A percentile compares a stretch with the other conserved stretches of the same genome.
These are phyloP conservation scores for Anoplophora glabripennis DNA, from an alignment of 1,140 invertebrate genomes.

Conservation along the genomic window DNA sequence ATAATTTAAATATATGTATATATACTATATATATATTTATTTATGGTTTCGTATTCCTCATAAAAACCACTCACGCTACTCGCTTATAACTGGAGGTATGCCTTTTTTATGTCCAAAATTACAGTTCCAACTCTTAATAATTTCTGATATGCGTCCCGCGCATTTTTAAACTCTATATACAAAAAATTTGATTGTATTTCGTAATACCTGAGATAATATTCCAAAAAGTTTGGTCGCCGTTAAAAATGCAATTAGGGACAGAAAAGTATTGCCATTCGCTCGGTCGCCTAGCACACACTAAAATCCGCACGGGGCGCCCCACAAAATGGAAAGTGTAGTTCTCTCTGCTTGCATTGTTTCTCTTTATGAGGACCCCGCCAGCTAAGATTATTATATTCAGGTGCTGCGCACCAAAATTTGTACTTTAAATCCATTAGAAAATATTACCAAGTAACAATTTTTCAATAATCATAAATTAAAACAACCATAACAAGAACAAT, in stretches of 20 bases:
- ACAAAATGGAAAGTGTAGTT: too few species aligned
- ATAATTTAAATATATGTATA: neutral
- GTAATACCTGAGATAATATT: constrained; percentile 28
- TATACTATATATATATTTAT: neutral
- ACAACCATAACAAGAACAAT: constrained; percentile 33
- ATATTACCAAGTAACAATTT: constrained; percentile 28
- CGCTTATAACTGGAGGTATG: neutral
- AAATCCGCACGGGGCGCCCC: too few species aligned
- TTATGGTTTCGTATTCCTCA: constrained; percentile 7
- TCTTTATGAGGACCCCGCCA: too few species aligned
- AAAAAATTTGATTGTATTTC: constrained; percentile 34
- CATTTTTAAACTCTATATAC: constrained; percentile 28
- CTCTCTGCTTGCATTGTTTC: too few species aligned
- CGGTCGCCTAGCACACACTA: neutral
- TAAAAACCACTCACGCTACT: constrained; percentile 7
- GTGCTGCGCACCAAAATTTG: constrained; percentile 33
- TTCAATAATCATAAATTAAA: constrained; percentile 24
- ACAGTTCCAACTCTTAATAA: constrained; percentile 22
- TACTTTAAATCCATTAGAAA: constrained; percentile 34
- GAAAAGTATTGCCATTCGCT: neutral
- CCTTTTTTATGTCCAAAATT: constrained; percentile 10
- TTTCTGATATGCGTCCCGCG: constrained; percentile 35
- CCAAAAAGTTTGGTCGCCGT: constrained; percentile 14
- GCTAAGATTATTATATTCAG: constrained; percentile 18
- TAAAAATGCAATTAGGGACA: constrained; percentile 17